Evolutionary conservation across 1,140 invertebrate species (phyloP), one percentile per base, ranked within the genome.

Genomic region (Bursaphelenchus mucronatus): DNA sequence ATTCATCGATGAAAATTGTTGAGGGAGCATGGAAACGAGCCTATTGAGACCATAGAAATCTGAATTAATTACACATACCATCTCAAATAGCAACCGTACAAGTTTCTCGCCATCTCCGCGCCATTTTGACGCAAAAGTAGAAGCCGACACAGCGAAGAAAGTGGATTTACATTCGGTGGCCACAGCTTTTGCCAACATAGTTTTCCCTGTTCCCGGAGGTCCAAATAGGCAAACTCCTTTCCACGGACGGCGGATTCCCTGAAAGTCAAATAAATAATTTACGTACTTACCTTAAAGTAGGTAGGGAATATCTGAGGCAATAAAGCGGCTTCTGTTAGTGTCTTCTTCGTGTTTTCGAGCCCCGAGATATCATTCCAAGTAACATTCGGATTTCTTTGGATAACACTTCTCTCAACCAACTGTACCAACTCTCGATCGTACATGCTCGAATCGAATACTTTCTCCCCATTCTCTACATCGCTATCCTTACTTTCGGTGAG

Each of bases 1-100:
- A 98, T 87, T 99, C 96, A 84, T 99, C 96, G 65, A 99, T 94
- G 83, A 99, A 99, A 74, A 99, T 97, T 49, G 94, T 98, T 76
- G 91, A 94, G 13, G 96, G 96, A 57, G 96, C 94, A 86, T 98
- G 96, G 85, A 96, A 97, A 72, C 94, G 85, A 6, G 94, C 94
- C 90, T 92, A 82, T 39, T 30, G 30, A 30, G 1, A 30, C 5
- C 84, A 68, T 41, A 13, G 6, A 17, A 30, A 17, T 46, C 11
- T 9, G 15, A 0, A 43, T 8, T 44, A 30, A 30, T 1, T 30
- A 30, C 30, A 49, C 82, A 83, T 83, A 90, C 91, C 93, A 98
- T 97, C 86, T 97, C 94, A 85, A 99, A 99, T 1, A 99, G 84
- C 44, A 99, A 84, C 54, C 94, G 86, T 67, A 99, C 94, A 69